Base-by-base conservation (phyloP, 2,888 invertebrate species). In the Scelioninae gen. 1 region DNA sequence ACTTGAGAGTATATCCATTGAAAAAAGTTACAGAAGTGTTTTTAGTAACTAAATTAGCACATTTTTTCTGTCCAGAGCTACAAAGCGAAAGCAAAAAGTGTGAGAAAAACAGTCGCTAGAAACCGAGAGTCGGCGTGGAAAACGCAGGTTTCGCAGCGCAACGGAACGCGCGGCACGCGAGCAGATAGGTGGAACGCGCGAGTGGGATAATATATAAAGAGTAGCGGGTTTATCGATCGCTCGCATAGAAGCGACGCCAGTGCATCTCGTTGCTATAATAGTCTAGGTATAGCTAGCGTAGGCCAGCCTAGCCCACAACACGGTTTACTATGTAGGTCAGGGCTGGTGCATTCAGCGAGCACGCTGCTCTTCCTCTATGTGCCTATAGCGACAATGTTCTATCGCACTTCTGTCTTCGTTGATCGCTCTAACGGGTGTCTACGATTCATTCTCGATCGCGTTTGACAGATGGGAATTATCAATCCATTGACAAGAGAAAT, bases 291-390 rank as follows among this genome's bases (percentile, higher is more conserved):
- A n/a, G 87, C 85, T 86, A 66, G 87, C 87, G 88, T 89, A 89
- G 87, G 89, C 88, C 87, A 86, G 90, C 89, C 90, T 89, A 91
- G 91, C 89, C 90, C 89, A 90, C 91, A 89, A 90, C 90, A 88
- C 90, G 89, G 86, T 91, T 90, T 90, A 91, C 91, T 91, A 92
- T 92, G 91, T 92, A 91, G 92, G 92, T 92, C 92, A 92, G 91
- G 92, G 92, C 91, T 92, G 91, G 87, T 89, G 91, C 92, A 92
- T 91, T 91, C 91, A 91, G 87, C 89, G 90, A 90, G 90, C 90
- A 87, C 88, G 86, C 88, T 88, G 89, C 89, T 90, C 90, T 91
- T 90, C 91, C 90, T 90, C 89, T 88, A 89, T 89, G 88, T 88
- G 88, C 86, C 88, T 87, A 72, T 72, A 82, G 51, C 72, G 72